Percentiles rank a stretch among this genome's conserved stretches.
phyloP scores from a whole-genome alignment of 2,797 vertebrate species.

The Thaleichthys pacificus region DNA sequence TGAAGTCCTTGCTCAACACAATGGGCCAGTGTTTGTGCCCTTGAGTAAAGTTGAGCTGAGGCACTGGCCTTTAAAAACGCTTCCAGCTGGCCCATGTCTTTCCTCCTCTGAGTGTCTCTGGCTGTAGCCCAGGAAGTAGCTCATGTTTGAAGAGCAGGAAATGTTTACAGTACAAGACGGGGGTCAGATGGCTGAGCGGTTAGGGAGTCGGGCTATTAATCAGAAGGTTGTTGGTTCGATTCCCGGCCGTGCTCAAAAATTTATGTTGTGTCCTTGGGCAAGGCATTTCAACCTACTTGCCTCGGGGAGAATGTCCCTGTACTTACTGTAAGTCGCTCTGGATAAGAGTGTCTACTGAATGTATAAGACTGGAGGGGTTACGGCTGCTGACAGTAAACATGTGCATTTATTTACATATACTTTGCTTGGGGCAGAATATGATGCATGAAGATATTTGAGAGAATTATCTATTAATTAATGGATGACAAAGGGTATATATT shows the following conservation, averaged over 20 bases:
- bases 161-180: neutral
- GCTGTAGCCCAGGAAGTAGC: conserved; percentile 3
- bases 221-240: too few relatives aligned
- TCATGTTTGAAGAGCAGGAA: neutral
- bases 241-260: too few relatives aligned
- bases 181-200: too few relatives aligned
- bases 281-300: too few relatives aligned
- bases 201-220: too few relatives aligned
- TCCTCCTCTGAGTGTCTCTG: neutral
- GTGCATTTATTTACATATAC: neutral
- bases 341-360: too few relatives aligned
- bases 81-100: conserved; percentile 22
- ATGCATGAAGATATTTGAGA: conserved; percentile 14
- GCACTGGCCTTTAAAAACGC: neutral
- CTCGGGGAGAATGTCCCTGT: too few relatives aligned
- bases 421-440: neutral
- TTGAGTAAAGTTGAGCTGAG: neutral
- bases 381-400: neutral
- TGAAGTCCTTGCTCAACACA: conserved; percentile 32
- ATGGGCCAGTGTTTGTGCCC: neutral
- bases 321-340: too few relatives aligned
- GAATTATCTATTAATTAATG: neutral
- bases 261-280: too few relatives aligned
- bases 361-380: neutral
- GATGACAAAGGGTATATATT: conserved; percentile 25